Base-by-base conservation (phyloP, 2,888 invertebrate genomes). In the Protonemura montana region DNA sequence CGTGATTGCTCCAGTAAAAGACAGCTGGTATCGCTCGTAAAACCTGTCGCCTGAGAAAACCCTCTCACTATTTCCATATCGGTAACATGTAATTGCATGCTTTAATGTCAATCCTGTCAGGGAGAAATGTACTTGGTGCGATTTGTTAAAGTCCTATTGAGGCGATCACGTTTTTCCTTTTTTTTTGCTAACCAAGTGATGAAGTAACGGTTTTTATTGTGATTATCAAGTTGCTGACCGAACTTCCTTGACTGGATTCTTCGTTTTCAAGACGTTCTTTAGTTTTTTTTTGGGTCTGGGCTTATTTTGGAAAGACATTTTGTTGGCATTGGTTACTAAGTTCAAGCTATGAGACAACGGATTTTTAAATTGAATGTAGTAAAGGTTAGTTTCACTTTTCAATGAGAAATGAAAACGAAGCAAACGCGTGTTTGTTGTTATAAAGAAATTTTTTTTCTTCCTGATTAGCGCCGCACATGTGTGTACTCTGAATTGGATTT, bases 351-450 rank as follows among this genome's bases (percentile, higher is more conserved):
- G 59, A 59, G 13, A 59, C 59, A 59, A 59, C 59, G 59, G 21
- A 59, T 59, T 41, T 41, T 59, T 10, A 59, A 59, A 59, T 59
- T 59, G 1, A 59, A 59, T 21, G 21, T 21, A 59, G n/a, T n/a
- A n/a, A n/a, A n/a, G n/a, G n/a, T n/a, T n/a, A 59, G 59, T 59
- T 59, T 59, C 59, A 59, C 59, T 59, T 59, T 59, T 59, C 13
- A 59, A 59, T 59, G 13, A 7, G 59, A 21, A 59, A 59, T 59
- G 59, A 21, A 59, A 59, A 59, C 59, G 59, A 59, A 59, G 59
- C 59, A 59, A 59, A 59, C 21, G 59, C 3, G 7, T 59, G 59
- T 59, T 59, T 16, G 21, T 21, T 59, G 21, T 59, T 3, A 21
- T 59, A 59, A 59, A 59, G 59, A 59, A 59, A 59, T 21, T 59